phyloP scores from a whole-genome alignment of 2,113 vertebrate genomes.

The Zootoca vivipara region DNA sequence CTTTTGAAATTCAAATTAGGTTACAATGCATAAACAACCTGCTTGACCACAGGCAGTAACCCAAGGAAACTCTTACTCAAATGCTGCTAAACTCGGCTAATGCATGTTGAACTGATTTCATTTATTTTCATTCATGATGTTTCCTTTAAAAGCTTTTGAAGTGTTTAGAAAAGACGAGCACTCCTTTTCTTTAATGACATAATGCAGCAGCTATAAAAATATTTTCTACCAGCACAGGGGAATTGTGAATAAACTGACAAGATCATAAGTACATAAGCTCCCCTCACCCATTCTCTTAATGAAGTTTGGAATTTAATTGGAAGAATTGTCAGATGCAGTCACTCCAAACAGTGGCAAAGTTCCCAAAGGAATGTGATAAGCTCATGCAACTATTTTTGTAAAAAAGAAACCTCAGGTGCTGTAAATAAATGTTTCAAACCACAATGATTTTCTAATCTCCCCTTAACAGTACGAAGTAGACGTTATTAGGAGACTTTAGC shows the following conservation, averaged over 20 bases:
- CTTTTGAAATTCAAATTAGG: not conserved
- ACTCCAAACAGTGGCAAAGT: constrained; percentile 48
- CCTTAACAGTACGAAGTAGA: constrained; percentile 31
- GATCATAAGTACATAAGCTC: constrained; percentile 52
- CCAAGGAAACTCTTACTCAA: not conserved
- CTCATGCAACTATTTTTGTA: constrained; percentile 54
- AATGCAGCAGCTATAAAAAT: constrained; percentile 30
- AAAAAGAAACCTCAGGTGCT: constrained; percentile 55
- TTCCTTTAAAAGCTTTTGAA: constrained; percentile 31
- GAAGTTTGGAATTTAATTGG: constrained; percentile 65
- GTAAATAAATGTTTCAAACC: constrained; percentile 37
- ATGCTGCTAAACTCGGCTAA: constrained; percentile 23
- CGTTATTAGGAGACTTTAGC: not conserved
- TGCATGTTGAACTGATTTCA: constrained; percentile 24
- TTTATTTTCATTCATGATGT: constrained; percentile 33
- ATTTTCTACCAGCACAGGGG: constrained; percentile 34
- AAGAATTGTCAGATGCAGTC: constrained; percentile 58
- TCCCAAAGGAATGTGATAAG: constrained; percentile 61
- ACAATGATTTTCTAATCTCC: constrained; percentile 29
- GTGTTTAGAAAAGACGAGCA: constrained; percentile 55
- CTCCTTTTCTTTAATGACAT: constrained; percentile 52
- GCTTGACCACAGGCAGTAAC: not conserved
- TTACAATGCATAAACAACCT: not conserved
- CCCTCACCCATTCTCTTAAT: constrained; percentile 60
- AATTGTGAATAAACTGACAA: constrained; percentile 65